These are phyloP conservation scores for Ceratina calcarata DNA, from an alignment of 1,140 invertebrate genomes.

Conservation along the genomic window DNA sequence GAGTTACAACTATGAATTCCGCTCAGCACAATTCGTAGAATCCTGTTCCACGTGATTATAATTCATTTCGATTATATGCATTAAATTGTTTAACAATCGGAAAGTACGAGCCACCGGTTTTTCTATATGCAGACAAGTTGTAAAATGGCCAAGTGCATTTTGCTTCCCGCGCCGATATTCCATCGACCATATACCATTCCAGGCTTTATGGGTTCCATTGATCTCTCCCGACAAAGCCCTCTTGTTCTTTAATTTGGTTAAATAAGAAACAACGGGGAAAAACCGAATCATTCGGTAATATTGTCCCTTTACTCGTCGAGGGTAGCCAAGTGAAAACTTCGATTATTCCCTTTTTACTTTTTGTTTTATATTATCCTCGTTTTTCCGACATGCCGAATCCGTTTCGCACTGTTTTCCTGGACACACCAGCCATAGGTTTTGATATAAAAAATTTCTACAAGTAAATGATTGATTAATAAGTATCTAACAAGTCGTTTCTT, in stretches of 20 bases:
- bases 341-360: constrained; percentile 21
- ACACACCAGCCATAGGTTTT: no score
- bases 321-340: constrained; percentile 43
- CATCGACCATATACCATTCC: constrained; percentile 58
- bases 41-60: constrained; percentile 16
- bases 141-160: constrained; percentile 56
- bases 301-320: constrained; percentile 56
- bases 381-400: constrained; percentile 4
- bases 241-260: constrained; percentile 66
- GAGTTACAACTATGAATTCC: neutral
- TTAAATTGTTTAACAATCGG: constrained; percentile 42
- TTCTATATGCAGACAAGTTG: constrained; percentile 41
- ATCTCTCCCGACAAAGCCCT: constrained; percentile 60
- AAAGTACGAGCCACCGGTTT: constrained; percentile 48
- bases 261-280: constrained; percentile 63
- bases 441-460: no score
- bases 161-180: constrained; percentile 58
- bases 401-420: no score
- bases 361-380: neutral
- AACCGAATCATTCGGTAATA: constrained; percentile 64
- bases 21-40: neutral
- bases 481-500: no score
- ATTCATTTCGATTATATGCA: constrained; percentile 30
- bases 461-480: no score
- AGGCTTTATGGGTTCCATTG: constrained; percentile 63